Conservation (phyloP, 1,140 invertebrate species). For the Lordiphosa stackelbergi region DNA sequence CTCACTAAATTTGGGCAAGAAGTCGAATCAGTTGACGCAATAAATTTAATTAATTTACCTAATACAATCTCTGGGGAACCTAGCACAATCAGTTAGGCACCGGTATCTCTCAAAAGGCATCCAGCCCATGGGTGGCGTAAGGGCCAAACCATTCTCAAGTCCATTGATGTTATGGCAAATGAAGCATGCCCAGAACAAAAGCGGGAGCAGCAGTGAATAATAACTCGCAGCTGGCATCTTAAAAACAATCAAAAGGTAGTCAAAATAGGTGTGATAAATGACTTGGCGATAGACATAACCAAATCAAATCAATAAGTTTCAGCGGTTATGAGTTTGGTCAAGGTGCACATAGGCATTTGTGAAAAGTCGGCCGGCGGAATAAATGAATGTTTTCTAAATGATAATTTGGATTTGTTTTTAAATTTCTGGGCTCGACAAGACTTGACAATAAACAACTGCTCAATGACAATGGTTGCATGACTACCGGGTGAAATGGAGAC, state of each 20-base stretch:
- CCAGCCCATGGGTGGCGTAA: conserved; percentile 92
- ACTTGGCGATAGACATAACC: too few species aligned
- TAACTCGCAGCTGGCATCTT: conserved; percentile 6
- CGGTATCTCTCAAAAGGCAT: conserved; percentile 94
- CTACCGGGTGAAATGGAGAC: too few species aligned
- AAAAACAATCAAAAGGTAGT: neutral
- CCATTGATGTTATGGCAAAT: conserved; percentile 30
- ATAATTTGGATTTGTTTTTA: too few species aligned
- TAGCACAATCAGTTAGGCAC: conserved; percentile 94
- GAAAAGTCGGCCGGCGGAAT: too few species aligned
- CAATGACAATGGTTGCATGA: too few species aligned
- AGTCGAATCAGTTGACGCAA: conserved; percentile 39
- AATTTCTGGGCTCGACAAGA: too few species aligned
- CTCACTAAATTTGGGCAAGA: conserved; percentile 82
- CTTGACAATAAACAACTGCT: too few species aligned
- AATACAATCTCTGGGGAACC: conserved; percentile 94
- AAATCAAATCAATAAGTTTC: too few species aligned
- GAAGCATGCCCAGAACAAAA: neutral
- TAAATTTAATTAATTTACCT: conserved; percentile 80
- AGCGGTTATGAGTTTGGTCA: too few species aligned
- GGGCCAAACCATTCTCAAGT: conserved; percentile 88
- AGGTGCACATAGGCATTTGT: too few species aligned
- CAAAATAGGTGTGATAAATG: too few species aligned
- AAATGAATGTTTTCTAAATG: too few species aligned
- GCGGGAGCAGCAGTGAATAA: neutral